Base-by-base conservation (phyloP, 2,797 vertebrate genomes). In the Tauraco hartlaubi region DNA sequence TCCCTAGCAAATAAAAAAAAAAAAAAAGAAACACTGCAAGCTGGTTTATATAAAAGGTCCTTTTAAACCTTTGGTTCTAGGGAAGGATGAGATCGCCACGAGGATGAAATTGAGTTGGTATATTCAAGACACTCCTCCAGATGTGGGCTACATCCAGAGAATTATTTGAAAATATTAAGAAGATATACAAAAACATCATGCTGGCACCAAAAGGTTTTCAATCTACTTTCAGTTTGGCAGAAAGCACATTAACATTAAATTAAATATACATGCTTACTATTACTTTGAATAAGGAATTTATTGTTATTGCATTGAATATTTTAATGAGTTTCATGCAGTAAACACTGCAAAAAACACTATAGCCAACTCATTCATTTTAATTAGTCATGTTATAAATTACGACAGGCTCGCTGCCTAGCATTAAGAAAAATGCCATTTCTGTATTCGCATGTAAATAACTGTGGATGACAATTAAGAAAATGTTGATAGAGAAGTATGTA, bases 341-440 rank as follows among this genome's bases (percentile, higher is more conserved):
- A 96, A 97, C 77, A 95, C 79, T 92, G 78, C 73, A 96, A 62
- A 73, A 81, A 94, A 94, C 33, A 44, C 91, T 92, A 95, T 46
- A 94, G 81, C 29, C 85, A 97, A 75, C 87, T 96, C 90, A 98
- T 98, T 98, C 83, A 95, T 97, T 98, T 98, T 98, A 98, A 98
- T 98, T 98, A 98, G 86, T 95, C 68, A 81, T 97, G 63, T 95
- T 98, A 97, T 96, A 97, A 98, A 98, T 97, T 96, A 98, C 91
- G 91, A 5, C 23, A 95, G 71, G 93, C 92, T 94, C 93, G 94
- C 87, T 97, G 78, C 96, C 96, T 95, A 94, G 97, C 96, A 97
- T 92, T 96, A 98, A 94, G 93, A 89, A 98, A 98, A 98, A 98
- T 97, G 96, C 80, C 90, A 91, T 97, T 98, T 98, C 93, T 97